phyloP scores from a whole-genome alignment of 2,888 invertebrate genomes.

The Sphinx pinastri region DNA sequence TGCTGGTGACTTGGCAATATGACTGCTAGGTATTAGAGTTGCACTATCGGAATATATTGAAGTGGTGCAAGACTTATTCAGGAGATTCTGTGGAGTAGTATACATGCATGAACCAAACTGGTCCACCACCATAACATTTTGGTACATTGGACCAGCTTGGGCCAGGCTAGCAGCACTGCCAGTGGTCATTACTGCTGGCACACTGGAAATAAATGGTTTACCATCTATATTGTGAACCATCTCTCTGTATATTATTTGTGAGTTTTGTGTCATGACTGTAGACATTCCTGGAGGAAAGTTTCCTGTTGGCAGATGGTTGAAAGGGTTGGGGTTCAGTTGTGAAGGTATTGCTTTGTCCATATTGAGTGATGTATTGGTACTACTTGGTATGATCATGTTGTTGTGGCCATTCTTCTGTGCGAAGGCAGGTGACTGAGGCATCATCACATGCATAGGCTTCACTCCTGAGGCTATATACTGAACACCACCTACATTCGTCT shows the following conservation, averaged over 20 bases:
- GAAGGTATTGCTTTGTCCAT: conserved; percentile 60
- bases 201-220: conserved; percentile 70
- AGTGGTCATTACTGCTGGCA: conserved; percentile 63
- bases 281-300: conserved; percentile 67
- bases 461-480: conserved; percentile 65
- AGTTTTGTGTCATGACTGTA: conserved; percentile 76
- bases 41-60: conserved; percentile 55
- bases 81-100: conserved; percentile 62
- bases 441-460: conserved; percentile 70
- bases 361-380: conserved; percentile 54
- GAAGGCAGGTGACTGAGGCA: conserved; percentile 67
- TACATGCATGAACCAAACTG: conserved; percentile 79
- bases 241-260: conserved; percentile 78
- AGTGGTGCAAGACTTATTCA: conserved; percentile 59
- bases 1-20: conserved; percentile 50
- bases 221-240: conserved; percentile 77
- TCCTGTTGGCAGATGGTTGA: conserved; percentile 61
- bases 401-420: conserved; percentile 77
- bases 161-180: conserved; percentile 66
- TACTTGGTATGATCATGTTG: conserved; percentile 73
- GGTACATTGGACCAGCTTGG: conserved; percentile 73
- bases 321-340: conserved; percentile 59
- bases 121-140: conserved; percentile 79
- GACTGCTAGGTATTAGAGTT: conserved; percentile 45
- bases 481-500: conserved; percentile 66